Evolutionary conservation across 2,113 vertebrate genomes (phyloP).

Genomic region (Corythornis cristatus): DNA sequence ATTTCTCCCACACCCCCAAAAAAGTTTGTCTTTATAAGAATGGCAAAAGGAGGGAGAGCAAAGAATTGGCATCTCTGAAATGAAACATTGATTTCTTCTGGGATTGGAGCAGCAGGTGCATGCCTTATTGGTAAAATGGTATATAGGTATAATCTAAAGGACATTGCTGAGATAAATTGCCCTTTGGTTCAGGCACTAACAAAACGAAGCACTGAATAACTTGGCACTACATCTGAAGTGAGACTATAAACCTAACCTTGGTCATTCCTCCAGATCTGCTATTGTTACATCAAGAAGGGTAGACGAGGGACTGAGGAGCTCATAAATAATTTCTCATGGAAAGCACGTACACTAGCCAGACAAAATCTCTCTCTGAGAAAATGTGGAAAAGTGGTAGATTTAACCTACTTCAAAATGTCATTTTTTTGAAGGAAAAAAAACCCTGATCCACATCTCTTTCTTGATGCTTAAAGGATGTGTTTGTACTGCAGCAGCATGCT

Average conservation of each 20-base stretch:
- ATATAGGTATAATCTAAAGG: constrained; percentile 55
- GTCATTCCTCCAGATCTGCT: constrained; percentile 66
- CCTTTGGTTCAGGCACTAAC: constrained; percentile 61
- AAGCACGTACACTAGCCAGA: constrained; percentile 58
- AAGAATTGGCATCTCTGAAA: constrained; percentile 17
- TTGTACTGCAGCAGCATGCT: constrained; percentile 18
- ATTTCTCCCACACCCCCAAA: neutral
- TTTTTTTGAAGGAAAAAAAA: constrained; percentile 53
- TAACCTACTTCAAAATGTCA: constrained; percentile 68
- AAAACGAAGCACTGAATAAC: constrained; percentile 59
- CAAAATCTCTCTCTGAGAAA: constrained; percentile 61
- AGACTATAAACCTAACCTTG: constrained; percentile 66
- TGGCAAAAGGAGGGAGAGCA: neutral
- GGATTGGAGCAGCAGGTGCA: constrained; percentile 2
- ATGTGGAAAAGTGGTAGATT: constrained; percentile 63
- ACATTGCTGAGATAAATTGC: constrained; percentile 56
- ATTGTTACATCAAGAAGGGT: constrained; percentile 50
- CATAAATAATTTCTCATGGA: constrained; percentile 69
- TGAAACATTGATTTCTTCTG: constrained; percentile 47
- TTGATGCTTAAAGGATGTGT: constrained; percentile 44
- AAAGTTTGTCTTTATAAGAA: neutral
- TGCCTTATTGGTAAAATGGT: constrained; percentile 37
- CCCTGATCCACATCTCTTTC: constrained; percentile 13
- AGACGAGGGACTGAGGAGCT: constrained; percentile 42
- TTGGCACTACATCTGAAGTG: constrained; percentile 48